These are phyloP conservation scores for Kryptopterus vitreolus DNA, from an alignment of 2,797 vertebrate genomes.

Conservation along the genomic window DNA sequence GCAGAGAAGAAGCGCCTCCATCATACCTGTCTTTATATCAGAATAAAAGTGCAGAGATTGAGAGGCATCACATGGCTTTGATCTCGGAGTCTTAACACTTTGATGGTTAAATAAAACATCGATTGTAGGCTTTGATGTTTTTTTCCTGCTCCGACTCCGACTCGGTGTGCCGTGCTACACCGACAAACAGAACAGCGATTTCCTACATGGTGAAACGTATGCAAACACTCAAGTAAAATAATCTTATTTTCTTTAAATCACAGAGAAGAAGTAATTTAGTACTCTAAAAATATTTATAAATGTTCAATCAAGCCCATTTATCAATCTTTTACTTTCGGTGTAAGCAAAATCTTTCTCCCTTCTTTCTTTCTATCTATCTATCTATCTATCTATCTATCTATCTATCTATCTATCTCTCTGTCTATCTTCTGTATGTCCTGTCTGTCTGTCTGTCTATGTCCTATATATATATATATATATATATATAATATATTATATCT, in stretches of 20 bases:
- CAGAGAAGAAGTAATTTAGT: too few species aligned
- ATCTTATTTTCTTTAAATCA: not conserved
- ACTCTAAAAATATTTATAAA: not conserved
- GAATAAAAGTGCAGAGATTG: slow-evolving; percentile 59
- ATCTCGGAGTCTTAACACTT: slow-evolving; percentile 55
- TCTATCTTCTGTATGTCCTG: too few species aligned
- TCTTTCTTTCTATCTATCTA: too few species aligned
- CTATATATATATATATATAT: too few species aligned
- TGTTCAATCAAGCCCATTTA: not conserved
- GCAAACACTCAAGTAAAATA: slow-evolving; percentile 9
- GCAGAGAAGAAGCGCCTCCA: slow-evolving; percentile 61
- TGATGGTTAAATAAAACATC: slow-evolving; percentile 72
- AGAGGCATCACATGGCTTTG: slow-evolving; percentile 20
- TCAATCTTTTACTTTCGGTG: not conserved
- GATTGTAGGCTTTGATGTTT: slow-evolving; percentile 67
- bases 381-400: too few species aligned
- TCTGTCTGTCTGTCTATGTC: too few species aligned
- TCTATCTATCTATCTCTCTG: too few species aligned
- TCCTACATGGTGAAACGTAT: not conserved
- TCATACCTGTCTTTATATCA: slow-evolving; percentile 52
- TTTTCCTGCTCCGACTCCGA: not conserved
- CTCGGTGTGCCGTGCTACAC: not conserved
- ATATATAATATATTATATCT: too few species aligned
- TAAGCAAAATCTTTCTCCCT: too few species aligned
- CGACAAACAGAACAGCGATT: not conserved